Conservation (phyloP, 2,113 vertebrate genomes). For the Carlito syrichta region DNA sequence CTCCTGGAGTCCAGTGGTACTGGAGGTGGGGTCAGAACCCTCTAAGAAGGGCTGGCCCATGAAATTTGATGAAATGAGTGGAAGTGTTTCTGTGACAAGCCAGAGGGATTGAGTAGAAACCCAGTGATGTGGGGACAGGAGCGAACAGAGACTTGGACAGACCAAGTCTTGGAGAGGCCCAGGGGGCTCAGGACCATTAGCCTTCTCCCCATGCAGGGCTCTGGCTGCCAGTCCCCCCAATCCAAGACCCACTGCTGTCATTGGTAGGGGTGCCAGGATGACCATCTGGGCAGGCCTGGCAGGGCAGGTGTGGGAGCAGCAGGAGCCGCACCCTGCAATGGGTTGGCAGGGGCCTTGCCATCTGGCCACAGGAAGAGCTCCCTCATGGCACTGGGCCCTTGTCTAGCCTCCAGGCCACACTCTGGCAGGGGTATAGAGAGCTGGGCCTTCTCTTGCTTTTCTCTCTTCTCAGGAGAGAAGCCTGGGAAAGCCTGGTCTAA, state of each 20-base stretch:
- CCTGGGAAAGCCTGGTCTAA: conserved; percentile 11
- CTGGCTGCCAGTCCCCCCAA: not conserved
- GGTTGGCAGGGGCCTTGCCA: conserved; percentile 21
- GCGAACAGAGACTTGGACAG: not conserved
- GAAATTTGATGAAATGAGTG: not conserved
- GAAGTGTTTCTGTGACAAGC: not conserved
- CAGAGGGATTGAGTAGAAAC: not conserved
- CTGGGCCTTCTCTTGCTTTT: not conserved
- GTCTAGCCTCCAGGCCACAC: not conserved
- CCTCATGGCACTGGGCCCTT: not conserved
- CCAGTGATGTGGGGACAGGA: not conserved
- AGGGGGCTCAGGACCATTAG: not conserved
- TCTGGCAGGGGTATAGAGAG: not conserved
- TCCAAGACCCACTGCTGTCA: not conserved
- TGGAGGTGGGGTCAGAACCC: not conserved
- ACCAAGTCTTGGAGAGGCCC: not conserved
- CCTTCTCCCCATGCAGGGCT: not conserved
- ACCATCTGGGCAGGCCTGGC: conserved; percentile 68
- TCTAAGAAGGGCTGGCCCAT: not conserved
- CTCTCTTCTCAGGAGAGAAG: conserved; percentile 48
- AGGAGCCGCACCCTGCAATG: not conserved
- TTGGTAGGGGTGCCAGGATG: conserved; percentile 49
- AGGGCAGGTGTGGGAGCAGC: conserved; percentile 67
- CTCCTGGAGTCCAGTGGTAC: not conserved
- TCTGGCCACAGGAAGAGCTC: conserved; percentile 61